Percentiles rank a stretch among this genome's conserved stretches.
These are phyloP conservation scores for Motacilla alba DNA, from an alignment of 2,113 vertebrate species.

Conservation along the genomic window DNA sequence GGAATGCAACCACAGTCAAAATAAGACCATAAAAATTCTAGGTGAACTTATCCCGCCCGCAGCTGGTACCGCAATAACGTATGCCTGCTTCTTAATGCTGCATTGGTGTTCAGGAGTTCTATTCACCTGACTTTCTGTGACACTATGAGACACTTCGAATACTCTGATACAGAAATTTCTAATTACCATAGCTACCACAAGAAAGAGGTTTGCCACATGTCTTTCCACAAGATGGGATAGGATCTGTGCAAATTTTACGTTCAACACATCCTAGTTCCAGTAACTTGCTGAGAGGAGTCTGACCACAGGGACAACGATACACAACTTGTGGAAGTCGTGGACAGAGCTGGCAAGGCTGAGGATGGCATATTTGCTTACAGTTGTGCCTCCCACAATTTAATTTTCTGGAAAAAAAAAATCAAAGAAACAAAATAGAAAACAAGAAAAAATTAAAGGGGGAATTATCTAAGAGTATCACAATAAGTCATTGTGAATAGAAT, in stretches of 20 bases:
- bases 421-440: not conserved
- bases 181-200: slow-evolving; percentile 89
- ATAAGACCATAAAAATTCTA: not conserved
- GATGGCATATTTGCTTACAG: slow-evolving; percentile 88
- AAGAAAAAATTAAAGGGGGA: not conserved
- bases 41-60: not conserved
- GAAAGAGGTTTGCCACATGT: slow-evolving; percentile 89
- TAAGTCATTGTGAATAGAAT: not conserved
- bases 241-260: slow-evolving; percentile 86
- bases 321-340: slow-evolving; percentile 84
- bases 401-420: slow-evolving; percentile 65
- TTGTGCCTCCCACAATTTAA: slow-evolving; percentile 87
- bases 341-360: slow-evolving; percentile 84
- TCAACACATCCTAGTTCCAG: slow-evolving; percentile 88
- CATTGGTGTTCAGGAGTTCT: not conserved
- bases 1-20: not conserved
- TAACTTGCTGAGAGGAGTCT: slow-evolving; percentile 88
- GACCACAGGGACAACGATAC: slow-evolving; percentile 87
- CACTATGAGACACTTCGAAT: not conserved
- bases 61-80: rapidly evolving
- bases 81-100: too few relatives aligned
- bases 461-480: not conserved
- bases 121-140: not conserved
- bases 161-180: not conserved
- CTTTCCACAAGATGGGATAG: slow-evolving; percentile 92